Conservation (phyloP, 2,797 vertebrate genomes). For the Synaphobranchus kaupii region DNA sequence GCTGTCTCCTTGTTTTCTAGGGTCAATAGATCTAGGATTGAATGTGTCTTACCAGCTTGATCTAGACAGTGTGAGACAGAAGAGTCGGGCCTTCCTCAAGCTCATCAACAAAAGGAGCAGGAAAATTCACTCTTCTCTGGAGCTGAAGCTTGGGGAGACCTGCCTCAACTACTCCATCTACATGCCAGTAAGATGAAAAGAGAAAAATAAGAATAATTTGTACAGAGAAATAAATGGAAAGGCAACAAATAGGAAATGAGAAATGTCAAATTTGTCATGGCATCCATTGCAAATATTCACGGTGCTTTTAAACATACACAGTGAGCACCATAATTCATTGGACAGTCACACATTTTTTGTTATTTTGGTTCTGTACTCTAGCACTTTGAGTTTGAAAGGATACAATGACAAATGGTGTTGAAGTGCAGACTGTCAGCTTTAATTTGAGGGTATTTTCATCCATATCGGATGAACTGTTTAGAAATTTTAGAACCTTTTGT, state of each 20-base stretch:
- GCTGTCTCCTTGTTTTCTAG: constrained; percentile 38
- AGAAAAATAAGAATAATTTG: background rate
- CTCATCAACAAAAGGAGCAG: constrained; percentile 30
- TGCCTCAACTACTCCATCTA: constrained; percentile 61
- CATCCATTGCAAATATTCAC: too few relatives aligned
- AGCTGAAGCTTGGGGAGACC: constrained; percentile 25
- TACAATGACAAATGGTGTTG: too few relatives aligned
- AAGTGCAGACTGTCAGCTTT: too few relatives aligned
- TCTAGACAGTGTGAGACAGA: constrained; percentile 67
- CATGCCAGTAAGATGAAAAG: constrained; percentile 64
- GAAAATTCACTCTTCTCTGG: background rate
- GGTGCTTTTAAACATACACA: too few relatives aligned
- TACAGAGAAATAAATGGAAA: background rate
- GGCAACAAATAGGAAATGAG: background rate
- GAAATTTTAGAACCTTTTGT: too few relatives aligned
- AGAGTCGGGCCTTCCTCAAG: constrained; percentile 63
- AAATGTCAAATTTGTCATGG: background rate
- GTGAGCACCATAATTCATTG: too few relatives aligned
- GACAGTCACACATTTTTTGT: too few relatives aligned
- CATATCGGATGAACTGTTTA: too few relatives aligned
- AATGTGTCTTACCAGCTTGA: constrained; percentile 66
- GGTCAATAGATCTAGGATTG: constrained; percentile 30
- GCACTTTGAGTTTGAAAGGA: too few relatives aligned
- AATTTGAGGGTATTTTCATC: too few relatives aligned
- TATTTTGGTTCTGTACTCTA: too few relatives aligned